phyloP scores from a whole-genome alignment of 1,140 invertebrate species.

The Portunus trituberculatus region DNA sequence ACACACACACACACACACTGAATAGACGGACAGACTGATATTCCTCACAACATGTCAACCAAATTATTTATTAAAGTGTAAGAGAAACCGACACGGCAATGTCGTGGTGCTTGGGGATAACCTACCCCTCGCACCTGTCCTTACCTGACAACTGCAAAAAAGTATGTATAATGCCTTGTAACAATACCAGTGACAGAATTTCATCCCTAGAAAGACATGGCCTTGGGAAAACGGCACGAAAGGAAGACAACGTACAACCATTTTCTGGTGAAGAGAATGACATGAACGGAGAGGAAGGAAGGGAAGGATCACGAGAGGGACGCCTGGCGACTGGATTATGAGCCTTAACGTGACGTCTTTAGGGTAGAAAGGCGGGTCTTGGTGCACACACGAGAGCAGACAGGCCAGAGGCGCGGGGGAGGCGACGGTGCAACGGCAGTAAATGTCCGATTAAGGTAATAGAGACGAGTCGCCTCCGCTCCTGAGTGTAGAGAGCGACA shows the following conservation, averaged over 20 bases:
- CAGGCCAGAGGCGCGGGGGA: neutral
- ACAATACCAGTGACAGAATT: neutral
- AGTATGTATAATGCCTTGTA: neutral
- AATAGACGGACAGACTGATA: constrained; percentile 13
- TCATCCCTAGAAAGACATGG: neutral
- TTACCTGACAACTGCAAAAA: neutral
- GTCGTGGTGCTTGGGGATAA: neutral
- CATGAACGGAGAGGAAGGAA: neutral
- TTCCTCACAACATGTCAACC: neutral
- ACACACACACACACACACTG: neutral
- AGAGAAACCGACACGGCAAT: neutral
- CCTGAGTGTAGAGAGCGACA: neutral
- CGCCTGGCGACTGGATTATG: neutral
- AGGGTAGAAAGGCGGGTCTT: neutral
- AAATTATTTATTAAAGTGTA: neutral
- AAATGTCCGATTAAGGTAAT: constrained; percentile 14
- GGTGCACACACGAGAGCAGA: neutral
- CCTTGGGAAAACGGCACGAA: neutral
- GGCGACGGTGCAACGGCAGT: neutral
- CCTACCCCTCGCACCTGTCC: neutral
- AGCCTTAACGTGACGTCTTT: neutral
- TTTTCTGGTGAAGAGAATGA: too few relatives aligned
- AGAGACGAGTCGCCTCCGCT: neutral
- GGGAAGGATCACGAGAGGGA: neutral
- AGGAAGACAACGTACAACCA: too few relatives aligned